Evolutionary conservation across 53 echinoderm and acorn worm species (phyloP).

Genomic region (Apostichopus leukothele): DNA sequence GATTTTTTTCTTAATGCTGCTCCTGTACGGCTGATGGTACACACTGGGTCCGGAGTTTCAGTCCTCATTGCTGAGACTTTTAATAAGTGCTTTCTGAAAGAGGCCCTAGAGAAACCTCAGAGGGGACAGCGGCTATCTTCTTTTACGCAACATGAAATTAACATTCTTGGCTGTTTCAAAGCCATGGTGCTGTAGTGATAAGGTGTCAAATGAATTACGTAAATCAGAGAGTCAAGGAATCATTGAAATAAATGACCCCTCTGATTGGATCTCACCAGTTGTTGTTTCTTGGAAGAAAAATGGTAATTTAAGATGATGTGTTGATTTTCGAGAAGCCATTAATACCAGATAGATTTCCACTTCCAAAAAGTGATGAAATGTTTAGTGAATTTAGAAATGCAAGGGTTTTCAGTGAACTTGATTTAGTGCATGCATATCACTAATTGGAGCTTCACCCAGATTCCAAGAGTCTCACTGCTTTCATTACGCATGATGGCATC

Average conservation of each 20-base stretch:
- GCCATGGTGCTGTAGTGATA: not conserved
- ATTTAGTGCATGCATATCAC: not conserved
- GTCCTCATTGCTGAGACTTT: not conserved
- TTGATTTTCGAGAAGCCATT: not conserved
- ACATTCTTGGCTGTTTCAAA: not conserved
- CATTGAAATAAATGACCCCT: constrained; percentile 39
- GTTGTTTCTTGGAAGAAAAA: too few species aligned
- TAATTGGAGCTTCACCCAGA: not conserved
- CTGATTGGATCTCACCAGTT: not conserved
- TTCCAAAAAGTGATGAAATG: constrained; percentile 4
- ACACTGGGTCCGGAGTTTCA: not conserved
- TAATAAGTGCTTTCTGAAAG: not conserved
- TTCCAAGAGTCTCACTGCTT: not conserved
- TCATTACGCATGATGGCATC: constrained; percentile 1
- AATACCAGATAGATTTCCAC: not conserved
- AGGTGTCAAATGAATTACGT: constrained; percentile 40
- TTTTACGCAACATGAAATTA: not conserved
- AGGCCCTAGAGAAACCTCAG: not conserved
- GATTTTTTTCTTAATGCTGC: not conserved
- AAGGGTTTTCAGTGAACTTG: not conserved
- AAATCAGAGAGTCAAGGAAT: constrained; percentile 61
- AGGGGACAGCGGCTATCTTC: not conserved
- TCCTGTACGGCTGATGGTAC: not conserved
- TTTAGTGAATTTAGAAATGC: constrained; percentile 9
- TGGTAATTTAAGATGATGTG: too few species aligned